These are phyloP conservation scores for Saguinus imperator DNA, from an alignment of 2,113 vertebrate species.

Conservation along the genomic window DNA sequence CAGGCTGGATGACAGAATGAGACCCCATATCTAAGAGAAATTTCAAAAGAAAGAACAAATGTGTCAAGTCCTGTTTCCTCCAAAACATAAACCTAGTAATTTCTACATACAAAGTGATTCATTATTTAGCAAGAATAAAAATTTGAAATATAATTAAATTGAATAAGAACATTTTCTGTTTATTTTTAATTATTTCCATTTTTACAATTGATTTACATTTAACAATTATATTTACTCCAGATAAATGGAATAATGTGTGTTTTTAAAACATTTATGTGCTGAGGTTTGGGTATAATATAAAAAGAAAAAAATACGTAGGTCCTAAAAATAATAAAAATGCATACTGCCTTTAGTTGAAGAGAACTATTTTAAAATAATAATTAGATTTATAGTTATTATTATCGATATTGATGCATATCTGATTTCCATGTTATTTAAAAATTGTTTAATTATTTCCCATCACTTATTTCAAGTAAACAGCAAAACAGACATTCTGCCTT, in stretches of 20 bases:
- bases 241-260: neutral
- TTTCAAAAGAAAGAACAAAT: neutral
- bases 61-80: neutral
- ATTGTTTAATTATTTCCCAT: neutral
- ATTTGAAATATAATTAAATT: neutral
- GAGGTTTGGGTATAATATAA: no score
- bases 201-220: neutral
- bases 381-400: neutral
- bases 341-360: neutral
- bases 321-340: neutral
- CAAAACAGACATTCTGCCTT: neutral
- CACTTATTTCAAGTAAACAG: neutral
- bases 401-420: neutral
- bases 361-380: conserved; percentile 26
- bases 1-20: no score
- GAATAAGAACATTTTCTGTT: neutral
- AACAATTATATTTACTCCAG: neutral
- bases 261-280: neutral
- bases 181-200: neutral
- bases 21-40: no score
- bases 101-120: neutral
- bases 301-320: neutral
- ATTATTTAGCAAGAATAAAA: neutral
- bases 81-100: neutral
- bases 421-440: neutral